These are phyloP conservation scores for Diachasma alloeum DNA, from an alignment of 1,140 invertebrate genomes.

Conservation along the genomic window DNA sequence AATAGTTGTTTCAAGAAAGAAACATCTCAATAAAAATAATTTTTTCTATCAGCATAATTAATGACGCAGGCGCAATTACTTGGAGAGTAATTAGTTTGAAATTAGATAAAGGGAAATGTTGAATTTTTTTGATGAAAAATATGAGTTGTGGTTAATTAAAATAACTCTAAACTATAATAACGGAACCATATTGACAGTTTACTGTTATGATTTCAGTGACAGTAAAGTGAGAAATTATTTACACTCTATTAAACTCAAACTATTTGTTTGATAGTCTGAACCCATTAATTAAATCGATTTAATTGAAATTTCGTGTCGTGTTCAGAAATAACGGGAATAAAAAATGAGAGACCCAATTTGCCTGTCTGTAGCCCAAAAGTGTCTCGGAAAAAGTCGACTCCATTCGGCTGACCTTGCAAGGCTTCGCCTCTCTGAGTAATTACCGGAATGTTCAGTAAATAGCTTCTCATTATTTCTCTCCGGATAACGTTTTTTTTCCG, in stretches of 20 bases:
- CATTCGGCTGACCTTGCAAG: constrained; percentile 8
- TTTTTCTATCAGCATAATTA: too few species aligned
- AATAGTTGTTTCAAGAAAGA: too few species aligned
- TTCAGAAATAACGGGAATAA: background rate
- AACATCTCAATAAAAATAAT: too few species aligned
- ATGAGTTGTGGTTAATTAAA: background rate
- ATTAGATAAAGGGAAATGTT: too few species aligned
- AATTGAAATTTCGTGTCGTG: constrained; percentile 5
- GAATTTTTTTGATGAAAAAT: background rate
- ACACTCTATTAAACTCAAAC: too few species aligned
- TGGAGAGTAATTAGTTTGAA: background rate
- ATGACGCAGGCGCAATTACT: background rate
- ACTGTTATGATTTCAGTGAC: too few species aligned
- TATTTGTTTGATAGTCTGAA: background rate
- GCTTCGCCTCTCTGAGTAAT: constrained; percentile 13
- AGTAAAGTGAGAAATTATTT: too few species aligned
- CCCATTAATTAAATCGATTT: constrained; percentile 13
- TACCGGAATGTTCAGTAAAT: background rate
- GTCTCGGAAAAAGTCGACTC: constrained; percentile 22
- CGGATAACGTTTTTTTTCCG: background rate
- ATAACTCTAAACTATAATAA: background rate
- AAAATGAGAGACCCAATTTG: background rate
- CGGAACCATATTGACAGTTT: background rate
- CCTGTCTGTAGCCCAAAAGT: background rate
- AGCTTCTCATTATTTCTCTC: background rate